Evolutionary conservation across 2,888 invertebrate genomes (phyloP), one percentile per base, ranked within the genome.

Genomic region (Aspidiotus destructor): DNA sequence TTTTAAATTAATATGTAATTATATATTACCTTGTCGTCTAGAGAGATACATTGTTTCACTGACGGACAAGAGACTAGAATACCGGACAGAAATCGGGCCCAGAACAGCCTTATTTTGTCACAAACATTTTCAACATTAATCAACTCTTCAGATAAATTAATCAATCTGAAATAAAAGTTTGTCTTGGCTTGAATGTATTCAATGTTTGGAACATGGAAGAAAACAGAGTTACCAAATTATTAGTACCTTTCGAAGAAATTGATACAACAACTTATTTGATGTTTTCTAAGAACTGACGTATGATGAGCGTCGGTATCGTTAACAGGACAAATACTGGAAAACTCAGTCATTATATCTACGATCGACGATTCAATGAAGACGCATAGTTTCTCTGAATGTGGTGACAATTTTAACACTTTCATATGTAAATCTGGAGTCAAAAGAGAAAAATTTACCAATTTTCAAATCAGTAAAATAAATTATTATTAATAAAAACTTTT

Each of bases 61-160:
- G 67, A 67, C 8, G 67, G 40, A 42, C 67, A 67, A 11, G 52
- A 15, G 1, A 57, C 42, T 3, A 60, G 15, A 13, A 67, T 44
- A 57, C 67, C 67, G 5, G 67, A 67, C 48, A 67, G 44, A 9
- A 67, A 9, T 58, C 67, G 58, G n/a, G 67, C 67, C 28, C 58
- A 52, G 11, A 67, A 67, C 16, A 67, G 41, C 6, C 58, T 52
- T 48, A 60, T 41, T 15, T 42, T 52, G 17, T 67, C 48, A 13
- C 40, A 40, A 7, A 60, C 11, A 8, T 15, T 9, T 17, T 44
- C 58, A 40, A 44, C 9, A 28, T 48, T 48, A 0, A 52, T 15
- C 7, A 67, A 52, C 28, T 67, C 67, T 7, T 11, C n/a, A n/a
- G 44, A 16, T 41, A 28, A 28, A 3, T 11, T 7, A 15, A 67